Evolutionary conservation across 1,140 invertebrate genomes (phyloP), one percentile per base, ranked within the genome.

Genomic region (Philotrypesis tridentata): DNA sequence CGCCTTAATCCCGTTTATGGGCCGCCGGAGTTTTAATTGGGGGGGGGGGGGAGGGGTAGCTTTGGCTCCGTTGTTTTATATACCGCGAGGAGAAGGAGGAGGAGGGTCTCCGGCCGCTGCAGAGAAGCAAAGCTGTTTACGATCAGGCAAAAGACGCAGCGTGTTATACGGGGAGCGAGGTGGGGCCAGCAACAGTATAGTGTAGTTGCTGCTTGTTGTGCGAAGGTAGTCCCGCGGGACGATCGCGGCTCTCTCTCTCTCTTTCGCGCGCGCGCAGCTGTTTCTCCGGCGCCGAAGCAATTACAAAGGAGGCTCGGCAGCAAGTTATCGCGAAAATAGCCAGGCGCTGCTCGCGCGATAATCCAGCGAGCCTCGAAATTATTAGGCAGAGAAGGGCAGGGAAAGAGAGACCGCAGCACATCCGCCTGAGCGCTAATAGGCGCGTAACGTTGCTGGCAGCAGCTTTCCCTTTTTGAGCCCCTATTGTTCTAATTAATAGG

Each of bases 401-500:
- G 88, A 85, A 87, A 3, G 61, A 17, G 61, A 65, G 61, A 65
- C 61, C 61, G 61, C 75, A 81, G 77, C 48, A 55, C 48, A 55
- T 55, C 48, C 48, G 48, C 48, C 48, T 74, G 83, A 81, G 85
- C 85, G 84, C 87, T 88, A 89, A 87, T 87, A 84, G 84, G 83
- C 85, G 84, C 55, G n/a, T 37, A 37, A 37, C 33, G 9, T 37
- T 37, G 33, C 9, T n/a, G n/a, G n/a, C n/a, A n/a, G n/a, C 33
- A 37, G 33, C 48, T n/a, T 17, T 55, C 61, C 25, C 61, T 65
- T 65, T 65, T 65, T 65, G 23, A 27, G 61, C 61, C 82, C 79
- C 85, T 83, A 91, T 90, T 89, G 88, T 88, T 88, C 85, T 89
- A 90, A 91, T 91, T 91, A 91, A 91, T 90, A 88, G 87, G 85